Conservation (phyloP, 2,113 vertebrate species). For the Zosterops lateralis region DNA sequence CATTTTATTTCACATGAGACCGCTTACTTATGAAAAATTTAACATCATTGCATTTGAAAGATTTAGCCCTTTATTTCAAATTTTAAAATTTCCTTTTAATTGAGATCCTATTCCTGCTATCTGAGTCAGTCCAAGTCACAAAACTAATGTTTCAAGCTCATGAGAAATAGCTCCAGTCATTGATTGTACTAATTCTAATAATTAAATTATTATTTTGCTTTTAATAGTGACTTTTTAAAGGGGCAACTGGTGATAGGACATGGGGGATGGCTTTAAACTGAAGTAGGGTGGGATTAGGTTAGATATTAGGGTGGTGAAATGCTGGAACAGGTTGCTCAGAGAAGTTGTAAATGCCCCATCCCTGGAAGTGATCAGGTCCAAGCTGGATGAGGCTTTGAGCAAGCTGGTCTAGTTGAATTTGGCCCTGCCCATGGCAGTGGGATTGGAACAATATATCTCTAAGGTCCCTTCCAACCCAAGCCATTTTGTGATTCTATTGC, state of each 20-base stretch:
- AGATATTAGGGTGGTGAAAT: background rate
- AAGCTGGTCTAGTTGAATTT: background rate
- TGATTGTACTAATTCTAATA: background rate
- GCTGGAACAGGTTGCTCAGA: background rate
- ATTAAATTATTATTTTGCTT: background rate
- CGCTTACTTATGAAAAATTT: background rate
- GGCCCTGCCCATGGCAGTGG: background rate
- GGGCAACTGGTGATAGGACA: background rate
- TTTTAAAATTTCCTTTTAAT: background rate
- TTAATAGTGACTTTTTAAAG: background rate
- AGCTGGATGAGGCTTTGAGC: background rate
- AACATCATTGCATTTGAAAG: background rate
- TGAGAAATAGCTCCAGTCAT: background rate
- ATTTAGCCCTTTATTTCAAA: background rate
- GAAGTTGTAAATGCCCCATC: background rate
- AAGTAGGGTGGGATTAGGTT: background rate
- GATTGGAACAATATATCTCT: accelerated
- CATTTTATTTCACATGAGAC: background rate
- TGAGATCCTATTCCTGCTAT: background rate
- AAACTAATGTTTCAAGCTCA: background rate
- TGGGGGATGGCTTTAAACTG: background rate
- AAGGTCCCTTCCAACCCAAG: background rate
- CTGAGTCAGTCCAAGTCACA: background rate
- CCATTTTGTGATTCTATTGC: background rate
- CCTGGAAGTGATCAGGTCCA: background rate